Evolutionary conservation across 2,113 vertebrate species (phyloP).

Genomic region (Circaetus gallicus): DNA sequence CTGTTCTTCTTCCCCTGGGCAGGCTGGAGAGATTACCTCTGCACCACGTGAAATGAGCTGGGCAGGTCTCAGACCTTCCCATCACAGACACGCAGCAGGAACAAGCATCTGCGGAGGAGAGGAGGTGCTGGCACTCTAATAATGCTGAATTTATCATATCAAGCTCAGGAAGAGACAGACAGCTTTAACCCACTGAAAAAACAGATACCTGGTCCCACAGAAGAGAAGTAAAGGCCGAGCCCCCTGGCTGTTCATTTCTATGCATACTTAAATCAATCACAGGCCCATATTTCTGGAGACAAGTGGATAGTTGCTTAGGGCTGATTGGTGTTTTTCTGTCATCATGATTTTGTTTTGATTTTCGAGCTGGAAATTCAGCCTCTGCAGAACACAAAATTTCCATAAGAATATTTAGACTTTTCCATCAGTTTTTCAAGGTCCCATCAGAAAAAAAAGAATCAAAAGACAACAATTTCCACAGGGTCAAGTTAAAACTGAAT

Average conservation of each 20-base stretch:
- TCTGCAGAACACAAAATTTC: neutral
- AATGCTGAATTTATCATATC: neutral
- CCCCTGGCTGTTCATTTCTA: neutral
- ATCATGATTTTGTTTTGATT: neutral
- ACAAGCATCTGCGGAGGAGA: neutral
- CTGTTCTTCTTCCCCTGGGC: neutral
- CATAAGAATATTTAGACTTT: neutral
- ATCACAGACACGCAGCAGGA: rapidly evolving
- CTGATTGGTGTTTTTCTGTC: neutral
- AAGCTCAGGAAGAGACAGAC: neutral
- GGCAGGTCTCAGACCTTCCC: neutral
- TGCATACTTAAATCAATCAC: neutral
- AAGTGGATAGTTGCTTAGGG: neutral
- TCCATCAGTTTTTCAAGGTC: neutral
- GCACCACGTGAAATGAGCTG: neutral
- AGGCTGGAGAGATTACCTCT: neutral
- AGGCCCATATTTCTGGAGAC: neutral
- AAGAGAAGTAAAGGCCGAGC: neutral
- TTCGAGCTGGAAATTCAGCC: neutral
- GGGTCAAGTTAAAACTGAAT: neutral
- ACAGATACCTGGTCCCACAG: neutral
- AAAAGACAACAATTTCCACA: neutral
- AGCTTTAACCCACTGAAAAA: neutral
- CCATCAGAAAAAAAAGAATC: neutral
- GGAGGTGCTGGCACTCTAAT: neutral